A percentile compares a stretch with the other conserved stretches of the same genome.
phyloP scores from a whole-genome alignment of 1,140 invertebrate genomes.

The Cotesia typhae region DNA sequence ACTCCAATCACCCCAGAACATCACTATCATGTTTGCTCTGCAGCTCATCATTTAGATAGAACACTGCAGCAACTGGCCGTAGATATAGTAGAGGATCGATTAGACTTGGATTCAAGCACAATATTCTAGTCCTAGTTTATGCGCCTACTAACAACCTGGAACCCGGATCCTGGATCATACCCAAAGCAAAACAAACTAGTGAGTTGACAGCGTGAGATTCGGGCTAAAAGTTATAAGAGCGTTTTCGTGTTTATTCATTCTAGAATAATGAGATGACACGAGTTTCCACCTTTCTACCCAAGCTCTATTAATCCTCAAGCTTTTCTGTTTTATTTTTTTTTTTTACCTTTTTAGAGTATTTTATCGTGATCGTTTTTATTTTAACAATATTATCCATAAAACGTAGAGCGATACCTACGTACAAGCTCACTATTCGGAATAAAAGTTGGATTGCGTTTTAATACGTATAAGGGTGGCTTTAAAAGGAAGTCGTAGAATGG shows the following conservation, averaged over 20 bases:
- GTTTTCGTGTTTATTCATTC: constrained; percentile 6
- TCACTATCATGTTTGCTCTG: too few relatives aligned
- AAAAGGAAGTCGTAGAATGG: background rate
- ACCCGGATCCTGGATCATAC: background rate
- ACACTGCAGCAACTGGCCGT: too few relatives aligned
- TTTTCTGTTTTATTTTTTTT: background rate
- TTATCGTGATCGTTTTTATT: too few relatives aligned
- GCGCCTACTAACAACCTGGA: too few relatives aligned
- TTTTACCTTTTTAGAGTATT: too few relatives aligned
- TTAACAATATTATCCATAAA: background rate
- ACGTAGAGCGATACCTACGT: too few relatives aligned
- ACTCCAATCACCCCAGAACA: constrained; percentile 3
- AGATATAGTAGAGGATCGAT: too few relatives aligned
- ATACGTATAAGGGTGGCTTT: background rate
- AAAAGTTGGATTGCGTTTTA: too few relatives aligned
- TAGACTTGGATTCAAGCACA: too few relatives aligned
- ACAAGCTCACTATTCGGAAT: too few relatives aligned
- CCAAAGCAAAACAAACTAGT: background rate
- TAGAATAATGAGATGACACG: constrained; percentile 2
- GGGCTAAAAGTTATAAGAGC: background rate
- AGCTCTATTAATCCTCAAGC: background rate
- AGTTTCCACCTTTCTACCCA: background rate
- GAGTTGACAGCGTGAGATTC: background rate
- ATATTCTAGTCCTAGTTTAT: too few relatives aligned
- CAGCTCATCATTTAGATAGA: too few relatives aligned